A percentile compares a stretch with the other conserved stretches of the same genome.
Conservation (phyloP, 2,113 vertebrate genomes). For the Calyptomena viridis region DNA sequence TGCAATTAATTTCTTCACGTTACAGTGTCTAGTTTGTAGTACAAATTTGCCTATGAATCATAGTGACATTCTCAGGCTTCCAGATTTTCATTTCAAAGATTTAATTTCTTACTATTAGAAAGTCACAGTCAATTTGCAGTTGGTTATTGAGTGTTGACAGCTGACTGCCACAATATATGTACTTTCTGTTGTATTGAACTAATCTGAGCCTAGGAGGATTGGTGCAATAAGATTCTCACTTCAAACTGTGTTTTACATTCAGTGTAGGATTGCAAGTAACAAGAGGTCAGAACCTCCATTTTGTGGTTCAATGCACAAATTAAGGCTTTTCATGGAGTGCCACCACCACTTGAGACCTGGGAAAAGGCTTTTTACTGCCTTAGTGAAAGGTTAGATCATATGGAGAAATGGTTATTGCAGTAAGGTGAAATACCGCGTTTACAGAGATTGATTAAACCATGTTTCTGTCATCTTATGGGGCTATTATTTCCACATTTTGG, state of each 20-base stretch:
- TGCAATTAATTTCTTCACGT: neutral
- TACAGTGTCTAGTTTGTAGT: neutral
- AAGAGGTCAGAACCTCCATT: constrained; percentile 49
- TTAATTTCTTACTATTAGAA: constrained; percentile 24
- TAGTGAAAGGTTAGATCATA: neutral
- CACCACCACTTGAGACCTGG: constrained; percentile 15
- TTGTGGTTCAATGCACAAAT: constrained; percentile 55
- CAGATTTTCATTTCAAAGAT: neutral
- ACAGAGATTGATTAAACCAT: neutral
- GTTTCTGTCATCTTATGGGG: neutral
- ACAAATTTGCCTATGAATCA: neutral
- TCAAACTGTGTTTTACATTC: neutral
- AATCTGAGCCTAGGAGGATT: neutral
- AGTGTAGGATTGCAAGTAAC: constrained; percentile 15
- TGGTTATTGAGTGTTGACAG: constrained; percentile 15
- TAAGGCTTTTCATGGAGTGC: constrained; percentile 28
- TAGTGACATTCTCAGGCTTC: neutral
- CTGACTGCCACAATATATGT: neutral
- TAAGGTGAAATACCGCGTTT: constrained; percentile 19
- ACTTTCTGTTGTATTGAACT: constrained; percentile 11
- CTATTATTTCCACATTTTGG: constrained; percentile 4
- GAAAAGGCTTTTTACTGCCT: constrained; percentile 13
- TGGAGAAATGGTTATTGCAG: neutral
- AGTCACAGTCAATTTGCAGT: constrained; percentile 17
- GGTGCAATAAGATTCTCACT: neutral